A percentile compares a stretch with the other conserved stretches of the same genome.
Conservation (phyloP, 2,888 invertebrate species). For the Erannis defoliaria region DNA sequence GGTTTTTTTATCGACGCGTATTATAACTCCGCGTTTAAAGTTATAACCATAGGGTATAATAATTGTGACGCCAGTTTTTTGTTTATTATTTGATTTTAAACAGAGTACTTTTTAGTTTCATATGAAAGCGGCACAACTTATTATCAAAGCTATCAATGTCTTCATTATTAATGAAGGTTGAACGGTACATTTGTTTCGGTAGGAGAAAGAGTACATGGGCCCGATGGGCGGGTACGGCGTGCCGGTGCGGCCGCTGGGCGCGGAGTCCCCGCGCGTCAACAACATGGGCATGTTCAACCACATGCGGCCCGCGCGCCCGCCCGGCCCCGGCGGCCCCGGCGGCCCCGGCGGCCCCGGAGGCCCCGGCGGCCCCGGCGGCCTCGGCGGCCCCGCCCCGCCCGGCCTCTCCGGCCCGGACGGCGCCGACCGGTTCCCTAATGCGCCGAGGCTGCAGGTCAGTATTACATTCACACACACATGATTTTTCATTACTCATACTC, state of each 20-base stretch:
- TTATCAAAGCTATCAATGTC: too few species aligned
- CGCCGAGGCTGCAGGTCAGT: conserved; percentile 67
- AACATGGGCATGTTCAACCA: conserved; percentile 45
- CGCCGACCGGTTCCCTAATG: conserved; percentile 62
- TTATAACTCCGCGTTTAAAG: too few species aligned
- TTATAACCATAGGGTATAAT: too few species aligned
- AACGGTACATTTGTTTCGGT: background rate
- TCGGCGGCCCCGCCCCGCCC: conserved; percentile 27
- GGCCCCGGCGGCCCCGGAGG: too few species aligned
- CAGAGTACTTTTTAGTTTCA: too few species aligned
- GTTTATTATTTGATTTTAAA: too few species aligned
- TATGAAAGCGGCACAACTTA: too few species aligned
- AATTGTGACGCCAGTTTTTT: too few species aligned
- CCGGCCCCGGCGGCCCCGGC: conserved; percentile 28
- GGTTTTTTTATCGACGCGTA: too few species aligned
- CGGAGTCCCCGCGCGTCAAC: conserved; percentile 22
- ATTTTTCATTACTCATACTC: too few species aligned
- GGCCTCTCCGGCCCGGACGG: conserved; percentile 42
- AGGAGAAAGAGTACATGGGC: conserved; percentile 42
- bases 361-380: conserved; percentile 35
- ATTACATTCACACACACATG: too few species aligned
- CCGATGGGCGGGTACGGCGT: conserved; percentile 39
- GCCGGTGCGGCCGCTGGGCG: conserved; percentile 31
- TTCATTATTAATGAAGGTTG: background rate
- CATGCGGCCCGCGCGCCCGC: conserved; percentile 32